phyloP scores from a whole-genome alignment of 2,797 vertebrate genomes.

The Galagoides demidoff region DNA sequence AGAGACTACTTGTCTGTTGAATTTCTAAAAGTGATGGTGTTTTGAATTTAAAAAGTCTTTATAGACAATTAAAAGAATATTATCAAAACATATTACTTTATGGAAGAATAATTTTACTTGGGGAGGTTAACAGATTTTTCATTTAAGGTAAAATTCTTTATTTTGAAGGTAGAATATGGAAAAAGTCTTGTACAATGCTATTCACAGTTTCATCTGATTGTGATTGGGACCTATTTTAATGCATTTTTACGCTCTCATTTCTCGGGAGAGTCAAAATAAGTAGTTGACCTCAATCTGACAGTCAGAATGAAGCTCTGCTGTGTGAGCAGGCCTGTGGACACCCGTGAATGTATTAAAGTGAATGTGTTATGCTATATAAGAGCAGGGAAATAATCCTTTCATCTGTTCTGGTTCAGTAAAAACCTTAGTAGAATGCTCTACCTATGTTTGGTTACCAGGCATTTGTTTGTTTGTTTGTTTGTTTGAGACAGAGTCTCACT shows the following conservation, averaged over 20 bases:
- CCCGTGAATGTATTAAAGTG: neutral
- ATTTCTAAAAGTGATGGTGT: neutral
- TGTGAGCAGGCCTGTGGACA: neutral
- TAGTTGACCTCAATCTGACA: slow-evolving; percentile 43
- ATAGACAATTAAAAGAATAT: slow-evolving; percentile 12
- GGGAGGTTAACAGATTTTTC: slow-evolving; percentile 22
- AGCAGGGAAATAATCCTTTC: neutral
- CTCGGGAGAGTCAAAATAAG: slow-evolving; percentile 42
- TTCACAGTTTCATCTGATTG: slow-evolving; percentile 49
- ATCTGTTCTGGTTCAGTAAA: neutral
- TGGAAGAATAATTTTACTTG: slow-evolving; percentile 49
- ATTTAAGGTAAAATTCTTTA: slow-evolving; percentile 41
- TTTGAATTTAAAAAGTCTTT: slow-evolving; percentile 29
- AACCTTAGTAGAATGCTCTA: neutral
- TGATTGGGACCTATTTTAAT: slow-evolving; percentile 35
- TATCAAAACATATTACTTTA: slow-evolving; percentile 20
- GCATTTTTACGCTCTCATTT: slow-evolving; percentile 37
- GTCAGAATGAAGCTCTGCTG: slow-evolving; percentile 36
- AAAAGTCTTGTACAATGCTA: neutral
- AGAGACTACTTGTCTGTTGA: neutral
- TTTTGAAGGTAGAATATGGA: slow-evolving; percentile 36
- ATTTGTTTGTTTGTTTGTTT: too few relatives aligned
- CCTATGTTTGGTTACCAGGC: neutral
- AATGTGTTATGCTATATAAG: neutral
- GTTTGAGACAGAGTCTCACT: too few relatives aligned